These are phyloP conservation scores for Thomomys bottae DNA, from an alignment of 2,113 vertebrate genomes.

Conservation along the genomic window DNA sequence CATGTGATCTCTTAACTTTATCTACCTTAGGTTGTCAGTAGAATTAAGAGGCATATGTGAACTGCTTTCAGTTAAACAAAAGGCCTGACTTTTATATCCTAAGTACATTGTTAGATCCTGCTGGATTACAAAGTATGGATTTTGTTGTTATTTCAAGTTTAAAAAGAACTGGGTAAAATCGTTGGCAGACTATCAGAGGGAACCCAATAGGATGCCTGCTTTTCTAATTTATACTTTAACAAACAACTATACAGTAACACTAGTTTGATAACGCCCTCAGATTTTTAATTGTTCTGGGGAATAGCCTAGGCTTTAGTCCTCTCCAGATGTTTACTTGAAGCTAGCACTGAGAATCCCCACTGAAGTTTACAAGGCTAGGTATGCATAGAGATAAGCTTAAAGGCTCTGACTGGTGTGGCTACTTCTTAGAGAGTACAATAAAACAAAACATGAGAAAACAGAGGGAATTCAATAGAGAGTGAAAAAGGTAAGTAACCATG, in stretches of 20 bases:
- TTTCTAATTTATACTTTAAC: neutral
- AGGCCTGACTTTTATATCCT: neutral
- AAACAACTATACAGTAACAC: neutral
- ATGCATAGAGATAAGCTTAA: neutral
- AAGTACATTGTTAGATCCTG: neutral
- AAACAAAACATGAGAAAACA: neutral
- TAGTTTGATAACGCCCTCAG: neutral
- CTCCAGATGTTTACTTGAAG: neutral
- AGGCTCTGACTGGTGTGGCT: rapidly evolving
- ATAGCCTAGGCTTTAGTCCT: neutral
- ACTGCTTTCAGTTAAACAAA: neutral
- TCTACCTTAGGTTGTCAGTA: neutral
- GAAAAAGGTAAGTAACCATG: neutral
- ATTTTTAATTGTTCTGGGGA: neutral
- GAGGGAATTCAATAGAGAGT: neutral
- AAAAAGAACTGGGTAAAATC: conserved; percentile 14
- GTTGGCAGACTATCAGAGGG: neutral
- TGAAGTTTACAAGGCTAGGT: neutral
- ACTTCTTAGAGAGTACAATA: neutral
- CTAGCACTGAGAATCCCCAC: neutral
- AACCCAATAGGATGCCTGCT: neutral
- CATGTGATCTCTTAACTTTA: neutral
- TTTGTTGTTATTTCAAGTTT: conserved; percentile 30
- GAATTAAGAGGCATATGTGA: conserved; percentile 3
- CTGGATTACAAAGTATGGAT: neutral